Evolutionary conservation across 2,797 vertebrate species (phyloP), one percentile per base, ranked within the genome.

Genomic region (Brachymystax lenok): DNA sequence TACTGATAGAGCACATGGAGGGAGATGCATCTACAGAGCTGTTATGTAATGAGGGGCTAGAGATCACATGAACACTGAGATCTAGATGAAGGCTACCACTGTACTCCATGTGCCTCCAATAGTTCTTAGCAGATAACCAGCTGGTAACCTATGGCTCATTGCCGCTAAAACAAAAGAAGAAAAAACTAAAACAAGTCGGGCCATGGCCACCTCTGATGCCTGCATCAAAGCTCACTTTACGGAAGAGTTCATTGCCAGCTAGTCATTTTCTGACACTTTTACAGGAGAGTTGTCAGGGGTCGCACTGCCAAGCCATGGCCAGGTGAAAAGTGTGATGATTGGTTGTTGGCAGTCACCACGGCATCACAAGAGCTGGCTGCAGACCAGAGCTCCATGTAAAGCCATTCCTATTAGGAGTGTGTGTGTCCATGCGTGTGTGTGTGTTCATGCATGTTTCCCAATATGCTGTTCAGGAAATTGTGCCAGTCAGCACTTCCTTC

Each of bases 241-340:
- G 21, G 27, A 30, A 50, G 21, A 33, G 71, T 69, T 73, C 21
- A 68, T 40, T 35, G 71, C 69, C 73, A 54, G 56, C 73, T 69
- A 51, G 46, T 14, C 8, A 71, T 71, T 71, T 56, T 75, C 69
- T 50, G 67, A 46, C 74, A 61, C 69, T 89, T 84, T 79, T 80
- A 85, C 77, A 79, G 79, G 79, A 81, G 85, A 79, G 82, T 85
- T 81, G 82, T 84, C 82, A 88, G 84, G 87, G 81, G 89, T 87
- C 84, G 89, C 77, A 88, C 83, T 85, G 81, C 84, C 40, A 73
- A 85, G 86, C 80, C 79, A 70, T 71, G 82, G 88, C 82, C 93
- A 92, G 89, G 87, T 93, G 85, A 89, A 87, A 87, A 81, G 84
- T 85, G 89, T 85, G 87, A 88, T 91, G 89, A 91, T 91, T 83